These are phyloP conservation scores for Meriones unguiculatus DNA, from an alignment of 2,113 vertebrate genomes.

Conservation along the genomic window DNA sequence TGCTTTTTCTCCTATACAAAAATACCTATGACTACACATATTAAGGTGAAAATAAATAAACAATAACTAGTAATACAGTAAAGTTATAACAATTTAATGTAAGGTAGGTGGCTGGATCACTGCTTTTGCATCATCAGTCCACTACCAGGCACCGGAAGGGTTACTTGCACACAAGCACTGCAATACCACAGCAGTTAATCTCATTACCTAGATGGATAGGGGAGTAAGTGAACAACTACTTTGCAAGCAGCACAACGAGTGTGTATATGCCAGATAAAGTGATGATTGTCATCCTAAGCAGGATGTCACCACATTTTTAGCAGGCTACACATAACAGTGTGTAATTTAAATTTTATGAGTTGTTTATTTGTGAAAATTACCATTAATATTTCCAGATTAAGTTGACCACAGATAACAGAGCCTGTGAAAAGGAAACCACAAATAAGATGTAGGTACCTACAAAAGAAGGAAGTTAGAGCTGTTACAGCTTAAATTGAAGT, in stretches of 20 bases:
- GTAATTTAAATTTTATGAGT: constrained; percentile 25
- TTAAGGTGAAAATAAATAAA: not conserved
- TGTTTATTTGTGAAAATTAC: not conserved
- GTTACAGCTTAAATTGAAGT: not conserved
- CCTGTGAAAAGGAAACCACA: not conserved
- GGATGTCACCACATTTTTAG: not conserved
- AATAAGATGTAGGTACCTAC: not conserved
- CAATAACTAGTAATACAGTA: not conserved
- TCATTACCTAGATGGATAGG: not conserved
- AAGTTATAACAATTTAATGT: not conserved
- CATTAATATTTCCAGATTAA: not conserved
- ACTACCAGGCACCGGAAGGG: not conserved
- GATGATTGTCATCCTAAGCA: not conserved
- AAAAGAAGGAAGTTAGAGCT: not conserved
- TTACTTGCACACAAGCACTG: not conserved
- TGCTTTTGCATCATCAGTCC: not conserved
- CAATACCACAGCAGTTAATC: not conserved
- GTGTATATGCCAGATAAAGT: not conserved
- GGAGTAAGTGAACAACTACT: not conserved
- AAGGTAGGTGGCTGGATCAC: not conserved
- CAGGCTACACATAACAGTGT: not conserved
- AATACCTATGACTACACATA: not conserved
- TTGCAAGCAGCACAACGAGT: not conserved
- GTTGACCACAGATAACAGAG: not conserved
- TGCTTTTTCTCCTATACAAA: not conserved